Base-by-base conservation (phyloP, 2,113 vertebrate genomes). In the Oenanthe oenanthe region DNA sequence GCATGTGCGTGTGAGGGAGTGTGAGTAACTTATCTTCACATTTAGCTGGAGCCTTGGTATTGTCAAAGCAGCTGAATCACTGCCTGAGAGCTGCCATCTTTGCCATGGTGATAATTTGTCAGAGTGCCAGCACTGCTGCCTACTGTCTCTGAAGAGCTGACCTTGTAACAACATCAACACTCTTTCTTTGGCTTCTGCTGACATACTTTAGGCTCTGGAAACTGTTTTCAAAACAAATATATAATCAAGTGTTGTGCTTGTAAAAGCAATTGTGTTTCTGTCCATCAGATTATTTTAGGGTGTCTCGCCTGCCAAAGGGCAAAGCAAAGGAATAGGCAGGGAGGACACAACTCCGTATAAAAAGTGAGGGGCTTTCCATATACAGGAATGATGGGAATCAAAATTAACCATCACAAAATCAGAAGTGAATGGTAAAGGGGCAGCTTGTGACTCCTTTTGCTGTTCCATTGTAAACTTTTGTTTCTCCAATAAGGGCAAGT, bases 191-290 rank as follows among this genome's bases (percentile, higher is more conserved):
- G 93, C 89, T 96, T 98, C 97, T 97, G 91, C 96, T 97, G 96
- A 97, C 95, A 97, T 82, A 61, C 85, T 96, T 73, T 82, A 81
- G 92, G 97, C 94, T 97, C 80, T 97, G 94, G 88, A 98, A 97
- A 62, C 84, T 95, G 91, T 97, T 97, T 97, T 97, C 88, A 97
- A 98, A 98, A 97, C 96, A 97, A 95, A 96, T 96, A 66, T n/a
- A 88, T 95, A 97, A 96, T 93, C 85, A 96, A 96, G 93, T 85
- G 93, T 88, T 97, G 94, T 96, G 88, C 83, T 95, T 96, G 93
- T 97, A 95, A 97, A 97, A 96, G 96, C 97, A 89, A 92, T 88
- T 96, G 88, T 96, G 93, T 96, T 96, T 95, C 78, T 42, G 24
- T 93, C 92, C 38, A 0, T 94, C 93, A 82, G 82, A 96, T 97